Evolutionary conservation across 2,113 vertebrate genomes (phyloP).

Genomic region (Lophotis ruficrista): DNA sequence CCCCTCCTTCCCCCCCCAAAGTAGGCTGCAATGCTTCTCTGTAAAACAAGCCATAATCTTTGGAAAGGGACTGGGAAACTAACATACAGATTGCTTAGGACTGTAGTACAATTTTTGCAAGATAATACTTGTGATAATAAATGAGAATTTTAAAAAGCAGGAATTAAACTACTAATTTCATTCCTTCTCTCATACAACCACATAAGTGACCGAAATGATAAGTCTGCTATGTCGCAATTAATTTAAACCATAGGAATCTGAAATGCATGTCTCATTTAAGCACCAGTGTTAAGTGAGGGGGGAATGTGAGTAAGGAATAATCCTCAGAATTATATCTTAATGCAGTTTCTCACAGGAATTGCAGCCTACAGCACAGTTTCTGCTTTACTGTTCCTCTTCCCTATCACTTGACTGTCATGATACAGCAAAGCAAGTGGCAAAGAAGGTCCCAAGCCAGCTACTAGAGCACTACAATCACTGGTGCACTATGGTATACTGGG

Average conservation of each 20-base stretch:
- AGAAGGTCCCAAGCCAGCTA: neutral
- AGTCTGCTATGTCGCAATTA: neutral
- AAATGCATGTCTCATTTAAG: accelerated
- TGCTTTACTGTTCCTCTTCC: neutral
- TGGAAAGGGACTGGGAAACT: neutral
- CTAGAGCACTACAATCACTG: neutral
- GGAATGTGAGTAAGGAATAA: neutral
- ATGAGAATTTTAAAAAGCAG: neutral
- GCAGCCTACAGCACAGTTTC: neutral
- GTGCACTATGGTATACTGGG: neutral
- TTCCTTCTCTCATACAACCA: neutral
- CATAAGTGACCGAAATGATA: neutral
- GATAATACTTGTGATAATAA: neutral
- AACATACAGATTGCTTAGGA: neutral
- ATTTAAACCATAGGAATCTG: neutral
- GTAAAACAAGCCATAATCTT: neutral
- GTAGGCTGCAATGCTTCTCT: neutral
- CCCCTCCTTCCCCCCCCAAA: neutral
- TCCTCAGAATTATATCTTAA: neutral
- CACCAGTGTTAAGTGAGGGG: accelerated
- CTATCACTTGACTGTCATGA: neutral
- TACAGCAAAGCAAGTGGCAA: neutral
- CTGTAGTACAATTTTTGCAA: neutral
- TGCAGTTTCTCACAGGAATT: neutral
- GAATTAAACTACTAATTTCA: neutral